These are phyloP conservation scores for Thripadectes ignobilis DNA, from an alignment of 2,797 vertebrate species.

Conservation along the genomic window DNA sequence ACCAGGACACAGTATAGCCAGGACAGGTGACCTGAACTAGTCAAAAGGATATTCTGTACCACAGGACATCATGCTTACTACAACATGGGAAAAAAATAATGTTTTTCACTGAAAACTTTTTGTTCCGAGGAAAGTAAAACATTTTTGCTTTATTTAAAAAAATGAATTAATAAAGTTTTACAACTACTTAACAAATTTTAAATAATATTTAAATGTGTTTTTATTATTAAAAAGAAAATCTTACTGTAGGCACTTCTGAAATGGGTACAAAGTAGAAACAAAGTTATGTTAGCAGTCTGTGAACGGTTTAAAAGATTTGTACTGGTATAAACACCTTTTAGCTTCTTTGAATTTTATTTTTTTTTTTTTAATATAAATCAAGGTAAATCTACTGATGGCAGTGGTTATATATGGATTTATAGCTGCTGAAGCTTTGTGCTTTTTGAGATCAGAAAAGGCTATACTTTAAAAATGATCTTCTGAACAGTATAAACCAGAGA, in stretches of 20 bases:
- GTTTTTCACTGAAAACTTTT: background rate
- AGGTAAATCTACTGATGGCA: background rate
- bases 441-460: background rate
- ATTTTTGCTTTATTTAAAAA: background rate
- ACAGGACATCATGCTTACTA: background rate
- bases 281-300: background rate
- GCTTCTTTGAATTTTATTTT: background rate
- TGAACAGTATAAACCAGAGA: background rate
- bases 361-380: background rate
- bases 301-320: background rate
- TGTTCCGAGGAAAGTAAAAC: background rate
- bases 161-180: background rate
- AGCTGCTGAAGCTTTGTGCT: background rate
- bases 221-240: background rate
- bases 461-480: background rate
- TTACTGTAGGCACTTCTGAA: background rate
- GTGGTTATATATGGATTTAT: background rate
- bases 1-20: background rate
- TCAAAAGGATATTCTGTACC: background rate
- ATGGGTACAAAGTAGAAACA: background rate
- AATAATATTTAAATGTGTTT: background rate
- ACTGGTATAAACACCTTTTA: background rate
- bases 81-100: background rate
- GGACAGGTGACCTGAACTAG: background rate
- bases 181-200: background rate